Evolutionary conservation across 2,797 vertebrate species (phyloP).

Genomic region (Anisognathus igniventris): DNA sequence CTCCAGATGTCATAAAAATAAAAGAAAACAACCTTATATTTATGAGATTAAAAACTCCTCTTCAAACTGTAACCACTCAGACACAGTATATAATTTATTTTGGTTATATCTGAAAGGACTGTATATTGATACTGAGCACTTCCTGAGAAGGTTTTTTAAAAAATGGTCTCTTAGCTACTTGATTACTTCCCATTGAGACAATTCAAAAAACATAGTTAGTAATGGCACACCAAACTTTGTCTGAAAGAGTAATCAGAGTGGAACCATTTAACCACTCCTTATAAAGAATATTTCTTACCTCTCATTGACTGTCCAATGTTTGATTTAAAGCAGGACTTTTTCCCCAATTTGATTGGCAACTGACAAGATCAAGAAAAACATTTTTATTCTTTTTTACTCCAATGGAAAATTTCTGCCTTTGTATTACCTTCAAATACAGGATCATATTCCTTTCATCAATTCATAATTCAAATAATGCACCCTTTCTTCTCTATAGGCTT

Average conservation of each 20-base stretch:
- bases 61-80: not conserved
- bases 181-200: not conserved
- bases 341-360: slow-evolving; percentile 11
- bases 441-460: slow-evolving; percentile 53
- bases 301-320: not conserved
- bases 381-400: slow-evolving; percentile 38
- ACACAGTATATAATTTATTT: not conserved
- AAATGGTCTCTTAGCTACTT: not conserved
- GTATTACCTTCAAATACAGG: slow-evolving; percentile 49
- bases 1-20: not conserved
- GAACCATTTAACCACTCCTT: not conserved
- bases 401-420: slow-evolving; percentile 58
- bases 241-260: not conserved
- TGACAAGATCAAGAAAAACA: slow-evolving; percentile 26
- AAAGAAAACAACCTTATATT: not conserved
- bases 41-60: not conserved
- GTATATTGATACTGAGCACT: not conserved
- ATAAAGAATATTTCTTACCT: not conserved
- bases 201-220: not conserved
- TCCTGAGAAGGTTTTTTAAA: not conserved
- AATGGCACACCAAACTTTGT: not conserved
- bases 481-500: slow-evolving; percentile 31
- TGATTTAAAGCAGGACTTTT: not conserved
- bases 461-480: slow-evolving; percentile 59
- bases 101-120: not conserved